Conservation (phyloP, 2,113 vertebrate genomes). For the Climacteris rufus region DNA sequence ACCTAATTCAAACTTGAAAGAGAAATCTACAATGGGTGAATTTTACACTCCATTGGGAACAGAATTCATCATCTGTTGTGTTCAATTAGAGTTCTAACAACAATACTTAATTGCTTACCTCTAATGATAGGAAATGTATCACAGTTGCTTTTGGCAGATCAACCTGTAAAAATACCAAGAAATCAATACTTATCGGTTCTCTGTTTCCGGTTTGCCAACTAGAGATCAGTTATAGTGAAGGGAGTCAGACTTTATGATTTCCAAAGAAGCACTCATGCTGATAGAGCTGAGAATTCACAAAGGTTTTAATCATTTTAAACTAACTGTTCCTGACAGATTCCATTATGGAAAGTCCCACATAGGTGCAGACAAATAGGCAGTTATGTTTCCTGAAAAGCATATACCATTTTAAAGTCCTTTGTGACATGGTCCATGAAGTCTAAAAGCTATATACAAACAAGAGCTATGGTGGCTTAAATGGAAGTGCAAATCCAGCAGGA, state of each 20-base stretch:
- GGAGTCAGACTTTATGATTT: background rate
- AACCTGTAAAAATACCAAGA: conserved; percentile 76
- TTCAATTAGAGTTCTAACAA: background rate
- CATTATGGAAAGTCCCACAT: background rate
- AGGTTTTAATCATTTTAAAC: background rate
- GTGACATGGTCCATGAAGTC: background rate
- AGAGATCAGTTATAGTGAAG: background rate
- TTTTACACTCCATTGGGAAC: background rate
- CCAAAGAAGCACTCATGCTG: background rate
- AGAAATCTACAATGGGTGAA: background rate
- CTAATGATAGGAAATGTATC: conserved; percentile 89
- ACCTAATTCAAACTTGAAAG: background rate
- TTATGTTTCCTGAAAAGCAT: background rate
- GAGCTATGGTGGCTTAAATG: background rate
- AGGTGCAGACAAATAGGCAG: background rate
- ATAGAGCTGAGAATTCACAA: background rate
- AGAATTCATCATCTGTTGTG: background rate
- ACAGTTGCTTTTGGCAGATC: conserved; percentile 93
- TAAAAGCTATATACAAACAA: background rate
- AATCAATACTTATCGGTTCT: background rate
- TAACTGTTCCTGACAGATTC: background rate
- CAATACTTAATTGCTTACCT: conserved; percentile 76
- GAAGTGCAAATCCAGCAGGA: background rate
- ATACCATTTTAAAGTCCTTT: background rate
- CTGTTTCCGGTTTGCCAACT: background rate